These are phyloP conservation scores for Lethenteron camtschaticum DNA, from an alignment of 2,113 vertebrate genomes.

Conservation along the genomic window DNA sequence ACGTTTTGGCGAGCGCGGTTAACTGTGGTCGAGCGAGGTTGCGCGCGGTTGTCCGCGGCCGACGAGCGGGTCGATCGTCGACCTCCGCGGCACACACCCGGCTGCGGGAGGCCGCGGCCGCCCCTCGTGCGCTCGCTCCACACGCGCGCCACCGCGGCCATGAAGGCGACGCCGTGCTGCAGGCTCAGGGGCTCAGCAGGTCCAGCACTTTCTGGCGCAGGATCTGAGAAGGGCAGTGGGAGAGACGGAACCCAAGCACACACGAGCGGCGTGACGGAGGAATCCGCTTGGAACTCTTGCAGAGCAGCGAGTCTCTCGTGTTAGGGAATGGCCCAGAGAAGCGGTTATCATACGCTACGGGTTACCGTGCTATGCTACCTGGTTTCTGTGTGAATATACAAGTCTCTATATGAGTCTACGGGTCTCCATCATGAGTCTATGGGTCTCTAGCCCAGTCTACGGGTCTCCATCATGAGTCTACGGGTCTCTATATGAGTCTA, in stretches of 20 bases:
- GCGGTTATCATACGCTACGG: no score
- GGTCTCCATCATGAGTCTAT: no score
- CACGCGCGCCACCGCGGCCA: conserved; percentile 91
- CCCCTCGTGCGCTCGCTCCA: conserved; percentile 80
- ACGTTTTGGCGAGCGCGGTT: background rate
- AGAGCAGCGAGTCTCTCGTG: conserved; percentile 1
- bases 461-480: no score
- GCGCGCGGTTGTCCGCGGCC: background rate
- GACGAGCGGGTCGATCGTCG: background rate
- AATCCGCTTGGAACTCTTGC: background rate
- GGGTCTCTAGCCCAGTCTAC: no score
- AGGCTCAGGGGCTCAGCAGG: conserved; percentile 82
- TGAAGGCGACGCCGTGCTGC: conserved; percentile 94
- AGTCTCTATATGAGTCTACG: no score
- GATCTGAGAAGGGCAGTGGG: background rate
- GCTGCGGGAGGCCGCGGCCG: conserved; percentile 53
- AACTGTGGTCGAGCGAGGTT: background rate
- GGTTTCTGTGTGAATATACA: no score
- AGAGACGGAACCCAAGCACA: background rate
- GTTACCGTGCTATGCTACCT: no score
- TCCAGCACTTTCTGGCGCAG: conserved; percentile 88
- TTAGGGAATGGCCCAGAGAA: background rate
- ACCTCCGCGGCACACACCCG: conserved; percentile 13
- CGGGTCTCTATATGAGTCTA: no score
- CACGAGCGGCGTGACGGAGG: no score